phyloP scores from a whole-genome alignment of 1,140 invertebrate species.

The Drosophila azteca region DNA sequence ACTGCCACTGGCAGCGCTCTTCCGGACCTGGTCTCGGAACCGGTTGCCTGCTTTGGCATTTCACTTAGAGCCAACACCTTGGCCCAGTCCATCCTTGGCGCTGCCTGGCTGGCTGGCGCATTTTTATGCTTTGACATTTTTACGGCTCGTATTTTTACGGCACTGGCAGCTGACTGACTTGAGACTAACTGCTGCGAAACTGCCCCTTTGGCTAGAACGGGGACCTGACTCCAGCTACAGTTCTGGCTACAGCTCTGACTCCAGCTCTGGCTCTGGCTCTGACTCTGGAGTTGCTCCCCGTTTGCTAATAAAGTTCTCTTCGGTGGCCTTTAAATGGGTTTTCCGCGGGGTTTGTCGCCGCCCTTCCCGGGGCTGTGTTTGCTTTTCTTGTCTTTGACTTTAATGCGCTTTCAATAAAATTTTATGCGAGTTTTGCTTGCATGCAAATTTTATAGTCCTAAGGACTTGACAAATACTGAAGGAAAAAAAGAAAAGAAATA shows the following conservation, averaged over 20 bases:
- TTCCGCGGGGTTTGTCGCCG: slow-evolving; percentile 19
- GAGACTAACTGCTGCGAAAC: slow-evolving; percentile 63
- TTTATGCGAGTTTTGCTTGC: slow-evolving; percentile 74
- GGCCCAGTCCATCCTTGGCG: slow-evolving; percentile 22
- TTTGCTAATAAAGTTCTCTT: slow-evolving; percentile 75
- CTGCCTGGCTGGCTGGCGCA: slow-evolving; percentile 34
- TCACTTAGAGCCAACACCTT: slow-evolving; percentile 70
- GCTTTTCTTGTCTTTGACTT: slow-evolving; percentile 74
- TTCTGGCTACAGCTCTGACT: not conserved
- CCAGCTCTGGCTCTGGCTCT: not conserved
- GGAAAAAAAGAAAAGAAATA: slow-evolving; percentile 21
- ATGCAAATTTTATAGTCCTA: slow-evolving; percentile 70
- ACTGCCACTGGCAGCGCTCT: not conserved
- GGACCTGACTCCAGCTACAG: not conserved
- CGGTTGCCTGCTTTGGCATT: slow-evolving; percentile 50
- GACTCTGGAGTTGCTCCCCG: slow-evolving; percentile 41
- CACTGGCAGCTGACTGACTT: slow-evolving; percentile 74
- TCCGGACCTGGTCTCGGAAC: not conserved
- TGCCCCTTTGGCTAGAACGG: slow-evolving; percentile 5
- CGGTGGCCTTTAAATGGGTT: slow-evolving; percentile 34
- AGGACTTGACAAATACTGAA: slow-evolving; percentile 32
- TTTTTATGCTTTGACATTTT: slow-evolving; percentile 80
- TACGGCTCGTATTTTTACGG: slow-evolving; percentile 71
- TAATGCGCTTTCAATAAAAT: slow-evolving; percentile 78
- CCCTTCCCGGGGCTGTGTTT: slow-evolving; percentile 20